These are phyloP conservation scores for Monopterus albus DNA, from an alignment of 2,113 vertebrate genomes.

Conservation along the genomic window DNA sequence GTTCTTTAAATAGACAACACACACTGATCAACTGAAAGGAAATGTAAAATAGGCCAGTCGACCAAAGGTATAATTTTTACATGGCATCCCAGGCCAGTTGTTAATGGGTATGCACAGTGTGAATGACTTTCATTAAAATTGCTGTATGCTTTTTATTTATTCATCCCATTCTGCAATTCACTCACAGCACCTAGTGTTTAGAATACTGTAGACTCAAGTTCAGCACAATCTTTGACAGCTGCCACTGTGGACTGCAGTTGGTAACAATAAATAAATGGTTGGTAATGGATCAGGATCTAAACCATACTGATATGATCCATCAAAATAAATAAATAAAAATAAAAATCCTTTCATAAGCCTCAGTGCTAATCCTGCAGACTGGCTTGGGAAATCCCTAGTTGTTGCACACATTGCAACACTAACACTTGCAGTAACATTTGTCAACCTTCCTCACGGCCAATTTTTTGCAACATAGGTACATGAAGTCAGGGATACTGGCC, in stretches of 20 bases:
- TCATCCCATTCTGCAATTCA: not conserved
- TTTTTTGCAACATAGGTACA: not conserved
- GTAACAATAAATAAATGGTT: not conserved
- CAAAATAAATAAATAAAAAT: too few relatives aligned
- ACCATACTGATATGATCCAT: not conserved
- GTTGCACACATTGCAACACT: not conserved
- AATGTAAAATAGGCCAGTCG: too few relatives aligned
- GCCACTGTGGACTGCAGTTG: not conserved
- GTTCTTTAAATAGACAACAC: not conserved
- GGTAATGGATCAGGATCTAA: not conserved
- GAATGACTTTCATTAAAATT: conserved; percentile 21
- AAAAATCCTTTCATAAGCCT: not conserved
- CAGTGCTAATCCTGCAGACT: not conserved
- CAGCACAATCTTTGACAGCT: not conserved
- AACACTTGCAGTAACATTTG: not conserved
- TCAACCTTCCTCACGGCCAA: not conserved
- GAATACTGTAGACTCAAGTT: not conserved
- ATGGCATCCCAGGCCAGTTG: not conserved
- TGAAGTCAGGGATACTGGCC: not conserved
- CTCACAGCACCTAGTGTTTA: not conserved
- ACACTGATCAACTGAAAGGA: not conserved
- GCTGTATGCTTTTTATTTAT: not conserved
- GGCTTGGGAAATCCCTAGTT: not conserved
- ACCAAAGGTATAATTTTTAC: conserved; percentile 7
- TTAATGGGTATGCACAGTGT: conserved; percentile 1